Evolutionary conservation across 92 coral and sea anemone genomes (phyloP), one percentile per base, ranked within the genome.

Genomic region (Chrysogorgia sp.): DNA sequence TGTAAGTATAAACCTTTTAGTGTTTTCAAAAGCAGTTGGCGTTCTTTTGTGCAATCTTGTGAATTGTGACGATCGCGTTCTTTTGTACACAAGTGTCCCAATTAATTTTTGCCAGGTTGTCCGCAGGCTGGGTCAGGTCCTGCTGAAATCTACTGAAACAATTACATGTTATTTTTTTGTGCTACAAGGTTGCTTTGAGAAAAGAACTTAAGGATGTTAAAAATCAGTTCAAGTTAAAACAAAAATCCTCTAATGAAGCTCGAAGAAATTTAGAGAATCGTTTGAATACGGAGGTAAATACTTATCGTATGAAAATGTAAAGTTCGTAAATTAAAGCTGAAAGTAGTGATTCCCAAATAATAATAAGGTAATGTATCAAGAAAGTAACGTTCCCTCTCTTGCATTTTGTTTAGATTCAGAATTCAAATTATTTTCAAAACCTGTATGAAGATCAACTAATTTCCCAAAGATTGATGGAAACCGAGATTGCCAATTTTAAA

Each of bases 401-500:
- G 5, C 12, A n/a, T 15, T 47, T 47, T 57, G 24, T 65, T 3
- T 34, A 91, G 96, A 75, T 77, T 63, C 88, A 88, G 28, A 69
- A 87, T 22, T 82, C 88, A 22, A 69, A 71, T 34, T 84, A 83
- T 66, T 88, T 78, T 80, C 96, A 91, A 56, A 33, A 87, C 17
- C 84, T 88, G 12, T 91, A 88, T 60, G 92, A 91, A 56, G 88
- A 88, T 26, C 60, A 80, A 47, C 32, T 80, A 55, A 47, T 62
- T 63, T 71, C 77, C 28, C 90, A 83, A 57, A 79, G 77, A 41
- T 83, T 58, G 15, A 63, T 88, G 56, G 89, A 83, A 33, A 82
- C 82, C 57, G 96, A 91, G 67, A 50, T 86, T 32, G 89, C 87
- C 2, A 88, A 91, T 37, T 70, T 91, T 2, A 86, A 82, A 65